These are phyloP conservation scores for Hyla sarda DNA, from an alignment of 2,113 vertebrate species.

Conservation along the genomic window DNA sequence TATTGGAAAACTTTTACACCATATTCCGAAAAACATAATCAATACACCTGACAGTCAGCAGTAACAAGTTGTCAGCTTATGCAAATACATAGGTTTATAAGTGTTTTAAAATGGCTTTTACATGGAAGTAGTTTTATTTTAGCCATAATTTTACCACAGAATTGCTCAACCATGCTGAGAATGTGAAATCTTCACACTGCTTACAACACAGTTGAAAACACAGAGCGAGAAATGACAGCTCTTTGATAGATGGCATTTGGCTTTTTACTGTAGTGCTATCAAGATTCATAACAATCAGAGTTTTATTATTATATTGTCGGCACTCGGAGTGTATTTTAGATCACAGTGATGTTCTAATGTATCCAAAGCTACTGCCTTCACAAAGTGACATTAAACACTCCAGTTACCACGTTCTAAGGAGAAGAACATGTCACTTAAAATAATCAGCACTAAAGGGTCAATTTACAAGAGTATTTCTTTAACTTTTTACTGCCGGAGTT, in stretches of 20 bases:
- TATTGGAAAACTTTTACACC: neutral
- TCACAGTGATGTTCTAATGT: conserved; percentile 28
- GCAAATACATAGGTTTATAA: conserved; percentile 3
- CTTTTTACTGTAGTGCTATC: conserved; percentile 30
- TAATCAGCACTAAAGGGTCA: neutral
- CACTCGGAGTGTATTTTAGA: conserved; percentile 2
- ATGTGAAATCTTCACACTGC: neutral
- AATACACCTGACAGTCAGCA: neutral
- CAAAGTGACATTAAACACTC: conserved; percentile 31
- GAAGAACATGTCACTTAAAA: conserved; percentile 35
- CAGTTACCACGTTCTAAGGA: neutral
- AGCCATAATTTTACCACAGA: neutral
- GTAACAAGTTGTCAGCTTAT: conserved; percentile 9
- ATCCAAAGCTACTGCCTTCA: conserved; percentile 2
- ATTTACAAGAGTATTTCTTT: neutral
- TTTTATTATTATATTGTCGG: conserved; percentile 46
- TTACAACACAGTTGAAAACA: neutral
- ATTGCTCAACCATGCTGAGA: conserved; percentile 28
- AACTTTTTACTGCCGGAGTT: neutral
- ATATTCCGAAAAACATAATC: neutral
- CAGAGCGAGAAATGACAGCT: conserved; percentile 18
- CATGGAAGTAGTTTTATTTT: neutral
- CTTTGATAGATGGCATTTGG: conserved; percentile 34
- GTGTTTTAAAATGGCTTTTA: conserved; percentile 25
- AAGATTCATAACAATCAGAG: conserved; percentile 31